Percentiles rank a stretch among this genome's conserved stretches.
Conservation (phyloP, 2,888 invertebrate genomes). For the Bombylius discolor region DNA sequence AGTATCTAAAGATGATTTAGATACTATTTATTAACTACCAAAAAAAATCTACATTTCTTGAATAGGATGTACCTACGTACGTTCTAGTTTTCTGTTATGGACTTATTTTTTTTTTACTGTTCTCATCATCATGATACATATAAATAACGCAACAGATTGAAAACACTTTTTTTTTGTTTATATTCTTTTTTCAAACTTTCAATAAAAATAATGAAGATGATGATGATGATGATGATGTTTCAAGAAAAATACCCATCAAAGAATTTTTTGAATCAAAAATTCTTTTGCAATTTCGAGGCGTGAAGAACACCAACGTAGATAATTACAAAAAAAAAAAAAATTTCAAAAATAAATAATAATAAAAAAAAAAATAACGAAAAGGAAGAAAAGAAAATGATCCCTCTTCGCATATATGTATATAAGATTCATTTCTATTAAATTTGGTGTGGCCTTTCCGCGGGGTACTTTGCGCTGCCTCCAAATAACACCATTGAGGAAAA, state of each 20-base stretch:
- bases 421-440: neutral
- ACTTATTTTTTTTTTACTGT: too few relatives aligned
- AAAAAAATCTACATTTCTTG: too few relatives aligned
- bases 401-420: slow-evolving; percentile 1
- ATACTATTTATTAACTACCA: too few relatives aligned
- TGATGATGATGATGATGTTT: too few relatives aligned
- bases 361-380: slow-evolving; percentile 6
- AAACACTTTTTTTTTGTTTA: too few relatives aligned
- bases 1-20: too few relatives aligned
- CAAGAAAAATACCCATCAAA: neutral
- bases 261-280: slow-evolving; percentile 24
- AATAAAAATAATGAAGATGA: too few relatives aligned
- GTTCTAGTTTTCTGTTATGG: too few relatives aligned
- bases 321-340: slow-evolving; percentile 20
- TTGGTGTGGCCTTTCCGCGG: slow-evolving; percentile 9
- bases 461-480: slow-evolving; percentile 3
- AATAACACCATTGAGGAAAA: neutral
- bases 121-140: too few relatives aligned
- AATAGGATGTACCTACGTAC: too few relatives aligned
- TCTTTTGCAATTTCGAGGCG: slow-evolving; percentile 39
- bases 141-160: too few relatives aligned
- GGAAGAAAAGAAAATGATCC: slow-evolving; percentile 9
- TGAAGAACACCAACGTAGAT: slow-evolving; percentile 40
- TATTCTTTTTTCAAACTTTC: too few relatives aligned
- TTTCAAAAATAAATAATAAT: neutral